Evolutionary conservation across 1,140 invertebrate species (phyloP), one percentile per base, ranked within the genome.

Genomic region (Lasioglossum baleicum): DNA sequence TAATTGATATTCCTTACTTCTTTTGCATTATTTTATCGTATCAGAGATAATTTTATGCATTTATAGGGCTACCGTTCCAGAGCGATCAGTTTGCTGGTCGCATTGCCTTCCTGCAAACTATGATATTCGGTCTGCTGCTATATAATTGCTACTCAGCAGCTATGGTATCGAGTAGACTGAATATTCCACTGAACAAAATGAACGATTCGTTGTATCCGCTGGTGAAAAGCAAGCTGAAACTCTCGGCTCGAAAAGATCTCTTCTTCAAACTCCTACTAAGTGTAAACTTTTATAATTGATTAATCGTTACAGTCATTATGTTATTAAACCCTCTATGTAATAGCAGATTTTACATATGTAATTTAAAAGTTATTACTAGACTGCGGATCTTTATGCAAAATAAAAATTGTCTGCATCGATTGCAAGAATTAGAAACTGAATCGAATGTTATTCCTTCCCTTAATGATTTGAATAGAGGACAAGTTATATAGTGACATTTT

Each of bases 71-170:
- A 3, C 81, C 78, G 60, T 70, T 64, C 42, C 11, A 51, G 2
- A 44, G 26, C 15, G 66, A 69, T n/a, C 58, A 82, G 71, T 60
- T 53, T 53, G 60, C 85, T 7, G 76, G 78, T 42, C 84, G 85
- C 2, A 40, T 86, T 22, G 84, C 75, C 2, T 68, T 81, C 5
- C 56, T 87, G 31, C 75, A 86, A 2, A 82, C 78, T 0, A 69
- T 78, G 31, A 35, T 86, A 15, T 86, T 86, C 17, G 85, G 84
- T 20, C 44, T 87, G 13, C 31, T 87, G 7, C 40, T 87, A 1
- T 87, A 77, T 11, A 86, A 87, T 40, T 87, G 79, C 64, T 87
- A 87, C 26, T 67, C 65, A 22, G 85, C 84, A 20, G 75, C 82
- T 11, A 80, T 87, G 79, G 85, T 87, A 17, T 86, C 85, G 0